Percentiles rank a stretch among this genome's conserved stretches.
phyloP scores from a whole-genome alignment of 2,888 invertebrate species.

The Xanthia icteritia region DNA sequence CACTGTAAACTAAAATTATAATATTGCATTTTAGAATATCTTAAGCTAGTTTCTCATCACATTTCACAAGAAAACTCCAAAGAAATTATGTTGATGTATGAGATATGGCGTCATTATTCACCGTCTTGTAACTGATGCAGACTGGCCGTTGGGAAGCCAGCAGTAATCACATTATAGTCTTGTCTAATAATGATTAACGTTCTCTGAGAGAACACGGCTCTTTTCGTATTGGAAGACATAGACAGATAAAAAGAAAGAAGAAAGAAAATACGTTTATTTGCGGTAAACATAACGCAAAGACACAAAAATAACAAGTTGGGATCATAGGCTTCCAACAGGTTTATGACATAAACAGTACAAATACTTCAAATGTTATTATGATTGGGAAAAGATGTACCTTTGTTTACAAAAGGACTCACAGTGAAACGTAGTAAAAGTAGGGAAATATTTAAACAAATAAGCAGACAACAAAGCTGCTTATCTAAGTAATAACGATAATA shows the following conservation, averaged over 20 bases:
- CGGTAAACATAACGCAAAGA: no score
- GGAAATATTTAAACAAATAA: background rate
- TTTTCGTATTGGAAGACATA: background rate
- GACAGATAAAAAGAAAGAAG: background rate
- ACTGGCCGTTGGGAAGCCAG: slow-evolving; percentile 20
- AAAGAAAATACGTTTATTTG: no score
- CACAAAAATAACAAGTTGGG: no score
- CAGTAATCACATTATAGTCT: slow-evolving; percentile 52
- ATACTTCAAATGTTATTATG: background rate
- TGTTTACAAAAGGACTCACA: background rate
- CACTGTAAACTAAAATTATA: background rate
- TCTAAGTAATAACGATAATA: slow-evolving; percentile 5
- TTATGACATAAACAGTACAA: background rate
- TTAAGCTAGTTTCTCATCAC: slow-evolving; percentile 10
- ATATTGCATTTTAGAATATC: background rate
- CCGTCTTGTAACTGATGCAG: slow-evolving; percentile 40
- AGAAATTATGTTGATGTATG: slow-evolving; percentile 59
- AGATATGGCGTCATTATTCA: slow-evolving; percentile 53
- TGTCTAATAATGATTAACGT: slow-evolving; percentile 46
- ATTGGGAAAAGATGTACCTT: no score
- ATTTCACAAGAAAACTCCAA: slow-evolving; percentile 28
- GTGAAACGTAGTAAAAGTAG: background rate
- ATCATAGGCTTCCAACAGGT: background rate
- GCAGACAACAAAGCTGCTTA: background rate
- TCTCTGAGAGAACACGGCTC: background rate